Base-by-base conservation (phyloP, 2,113 vertebrate species). In the Chaetorhynchus papuensis region DNA sequence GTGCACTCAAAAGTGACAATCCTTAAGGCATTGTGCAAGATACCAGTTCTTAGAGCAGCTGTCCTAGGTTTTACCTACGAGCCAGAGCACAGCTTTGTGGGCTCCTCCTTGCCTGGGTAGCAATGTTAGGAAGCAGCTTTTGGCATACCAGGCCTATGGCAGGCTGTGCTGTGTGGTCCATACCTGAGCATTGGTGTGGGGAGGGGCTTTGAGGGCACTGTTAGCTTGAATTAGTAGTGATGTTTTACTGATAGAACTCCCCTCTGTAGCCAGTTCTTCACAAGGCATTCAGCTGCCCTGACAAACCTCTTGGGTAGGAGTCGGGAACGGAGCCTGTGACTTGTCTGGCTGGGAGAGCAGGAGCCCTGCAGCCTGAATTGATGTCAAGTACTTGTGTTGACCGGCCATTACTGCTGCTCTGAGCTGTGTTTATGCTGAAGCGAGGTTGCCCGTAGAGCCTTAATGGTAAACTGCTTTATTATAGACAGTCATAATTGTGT, bases 1-100 rank as follows among this genome's bases (percentile, higher is more conserved):
- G 0, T 28, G 21, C 8, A 0, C 28, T 26, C 35, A 52, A 28
- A 47, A 66, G 10, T 0, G 0, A 6, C 1, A 4, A 8, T 57
- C 21, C 39, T 0, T 15, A 35, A n/a, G 31, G 24, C 12, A 1
- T 41, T 21, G 15, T 47, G 21, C 28, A 37, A 54, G 45, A 19
- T 9, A 16, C 0, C 20, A 41, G 31, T 31, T 56, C 20, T 22
- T 41, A 35, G 26, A 87, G 47, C 50, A 61, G 33, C 37, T 31
- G 21, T 28, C 44, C 31, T 24, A 31, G 53, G 49, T 77, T 64
- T 60, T 83, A 45, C 68, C 28, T 70, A 19, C 35, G 10, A 35
- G 50, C 37, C 27, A 10, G 20, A 60, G 6, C 8, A 11, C 18
- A 54, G 16, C 39, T 70, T 31, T 2, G 8, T 70, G 42, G 26